Base-by-base conservation (phyloP, 2,888 invertebrate genomes). In the Napeogenes inachia region DNA sequence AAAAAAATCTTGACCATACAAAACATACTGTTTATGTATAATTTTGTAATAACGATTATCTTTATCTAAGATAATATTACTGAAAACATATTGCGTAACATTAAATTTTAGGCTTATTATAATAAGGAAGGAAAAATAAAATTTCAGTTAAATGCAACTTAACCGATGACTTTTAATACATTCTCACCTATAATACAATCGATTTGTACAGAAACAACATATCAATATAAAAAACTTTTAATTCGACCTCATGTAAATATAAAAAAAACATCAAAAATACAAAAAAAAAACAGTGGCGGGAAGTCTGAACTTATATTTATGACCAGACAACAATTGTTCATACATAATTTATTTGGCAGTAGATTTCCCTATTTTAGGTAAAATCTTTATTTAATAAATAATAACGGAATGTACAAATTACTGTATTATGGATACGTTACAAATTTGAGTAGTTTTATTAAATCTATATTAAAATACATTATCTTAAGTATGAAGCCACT, bases 111-210 rank as follows among this genome's bases (percentile, higher is more conserved):
- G 5, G 33, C 54, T 12, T 45, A 6, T 33, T 13, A 6, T 53
- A 33, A 21, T 4, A 56, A 59, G 62, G 68, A 74, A 68, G 60
- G 55, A 62, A 55, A 72, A 88, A 85, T 85, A 80, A 88, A 85
- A 84, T 81, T 56, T 72, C 80, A 66, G 62, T 80, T 79, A 81
- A 82, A 85, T 83, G 81, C 84, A 89, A 89, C 87, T 88, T 87
- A 87, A 88, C 88, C 84, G 77, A 87, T 88, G 87, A 89, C 87
- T 89, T 89, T 89, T 90, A 90, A 88, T 89, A 87, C 84, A 87
- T 80, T 84, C 35, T 82, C 76, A 81, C 78, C 84, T 89, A 89
- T 85, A 80, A 85, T 87, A 88, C 86, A 88, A 81, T 84, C 77
- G 79, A 85, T 84, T 82, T 89, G 85, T 89, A 89, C 85, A 89